Base-by-base conservation (phyloP, 1,140 invertebrate genomes). In the Brachionus asplanchnoidis region DNA sequence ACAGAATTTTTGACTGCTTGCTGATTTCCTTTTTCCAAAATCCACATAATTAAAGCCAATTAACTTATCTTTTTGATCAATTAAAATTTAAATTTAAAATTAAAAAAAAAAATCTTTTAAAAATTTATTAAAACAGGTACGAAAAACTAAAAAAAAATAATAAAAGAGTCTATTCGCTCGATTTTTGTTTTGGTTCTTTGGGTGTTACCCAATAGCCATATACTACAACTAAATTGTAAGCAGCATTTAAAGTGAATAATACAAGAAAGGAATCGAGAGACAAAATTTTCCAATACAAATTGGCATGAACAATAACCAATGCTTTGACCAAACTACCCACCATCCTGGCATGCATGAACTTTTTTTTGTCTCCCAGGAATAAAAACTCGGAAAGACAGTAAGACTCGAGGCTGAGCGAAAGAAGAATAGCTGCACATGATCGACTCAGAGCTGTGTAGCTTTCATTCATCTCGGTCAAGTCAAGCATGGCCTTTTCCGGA, bases 321-420 rank as follows among this genome's bases (percentile, higher is more conserved):
- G 68, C 36, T 73, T 73, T 20, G 4, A 40, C 28, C 12, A 68
- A 73, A 40, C 7, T 42, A n/a, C 32, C 68, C 36, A 20, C 7
- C n/a, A 73, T 17, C n/a, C 68, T 14, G 4, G 68, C 28, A 42
- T 9, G 36, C 68, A 73, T 73, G 9, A 73, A 73, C 14, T 73
- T 17, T 36, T 73, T 73, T 17, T 73, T 73, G 36, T 73, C 68
- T n/a, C 68, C 32, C 0, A 73, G 17, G n/a, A 73, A 73, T 17
- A 73, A 17, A 42, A 73, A 73, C 32, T 73, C 68, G 2, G 68
- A 73, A 11, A 73, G 17, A 23, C 68, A 73, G 32, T 73, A 23
- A n/a, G 68, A 73, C 42, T 73, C 68, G 32, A 73, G 17, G 32
- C 68, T 73, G 4, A 73, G 68, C 36, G 68, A 73, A n/a, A 73